Evolutionary conservation across 2,888 invertebrate genomes (phyloP).

Genomic region (Netelia melanura): DNA sequence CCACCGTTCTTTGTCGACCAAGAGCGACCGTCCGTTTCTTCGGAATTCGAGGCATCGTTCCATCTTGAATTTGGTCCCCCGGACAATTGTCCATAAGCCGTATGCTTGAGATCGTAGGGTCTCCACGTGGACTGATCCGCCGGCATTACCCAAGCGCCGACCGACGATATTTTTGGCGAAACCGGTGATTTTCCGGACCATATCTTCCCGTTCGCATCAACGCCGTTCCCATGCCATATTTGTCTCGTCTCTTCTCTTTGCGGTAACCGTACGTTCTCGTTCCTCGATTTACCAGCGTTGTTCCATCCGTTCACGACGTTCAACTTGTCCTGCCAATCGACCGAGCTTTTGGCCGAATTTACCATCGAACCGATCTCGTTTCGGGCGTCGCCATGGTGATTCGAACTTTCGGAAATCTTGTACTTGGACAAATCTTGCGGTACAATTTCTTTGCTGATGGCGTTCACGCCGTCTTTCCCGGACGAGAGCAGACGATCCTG

Average conservation of each 20-base stretch:
- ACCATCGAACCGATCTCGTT: slow-evolving; percentile 41
- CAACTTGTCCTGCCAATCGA: slow-evolving; percentile 72
- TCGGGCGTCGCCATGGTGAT: slow-evolving; percentile 7
- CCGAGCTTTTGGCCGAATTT: slow-evolving; percentile 64
- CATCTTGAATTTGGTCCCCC: slow-evolving; percentile 63
- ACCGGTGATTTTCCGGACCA: slow-evolving; percentile 69
- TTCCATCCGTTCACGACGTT: slow-evolving; percentile 61
- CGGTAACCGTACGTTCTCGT: slow-evolving; percentile 45
- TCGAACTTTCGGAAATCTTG: slow-evolving; percentile 28
- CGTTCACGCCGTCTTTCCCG: slow-evolving; percentile 38
- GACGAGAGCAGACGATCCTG: slow-evolving; percentile 61
- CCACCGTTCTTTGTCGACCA: slow-evolving; percentile 66
- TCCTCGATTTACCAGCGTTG: slow-evolving; percentile 33
- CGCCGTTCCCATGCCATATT: slow-evolving; percentile 50
- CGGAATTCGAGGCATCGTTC: slow-evolving; percentile 47
- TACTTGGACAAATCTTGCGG: slow-evolving; percentile 54
- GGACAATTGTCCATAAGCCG: slow-evolving; percentile 53
- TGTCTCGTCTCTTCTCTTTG: slow-evolving; percentile 52
- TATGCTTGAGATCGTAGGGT: slow-evolving; percentile 73
- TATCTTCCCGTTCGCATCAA: slow-evolving; percentile 59
- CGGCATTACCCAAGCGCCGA: slow-evolving; percentile 76
- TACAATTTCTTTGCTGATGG: slow-evolving; percentile 26
- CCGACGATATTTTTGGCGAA: slow-evolving; percentile 75
- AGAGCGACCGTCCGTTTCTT: slow-evolving; percentile 65
- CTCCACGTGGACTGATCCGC: slow-evolving; percentile 77